phyloP scores from a whole-genome alignment of 2,797 vertebrate genomes.

The Cryptoblepharus egeriae region DNA sequence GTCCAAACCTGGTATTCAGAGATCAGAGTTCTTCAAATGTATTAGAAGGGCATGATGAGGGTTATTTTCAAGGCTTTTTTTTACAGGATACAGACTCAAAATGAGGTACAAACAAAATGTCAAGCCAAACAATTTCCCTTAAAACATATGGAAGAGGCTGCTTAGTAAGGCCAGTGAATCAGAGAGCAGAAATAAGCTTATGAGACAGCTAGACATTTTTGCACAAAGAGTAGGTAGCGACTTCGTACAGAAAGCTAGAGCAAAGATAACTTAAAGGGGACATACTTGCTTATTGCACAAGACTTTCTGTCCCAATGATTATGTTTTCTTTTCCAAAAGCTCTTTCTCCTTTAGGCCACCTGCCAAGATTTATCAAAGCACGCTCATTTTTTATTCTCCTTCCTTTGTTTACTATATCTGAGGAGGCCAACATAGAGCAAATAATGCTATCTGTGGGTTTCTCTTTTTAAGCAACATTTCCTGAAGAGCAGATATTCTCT shows the following conservation, averaged over 20 bases:
- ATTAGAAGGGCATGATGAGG: not conserved
- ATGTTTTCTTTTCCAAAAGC: conserved; percentile 17
- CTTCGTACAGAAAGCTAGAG: not conserved
- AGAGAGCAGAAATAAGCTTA: conserved; percentile 49
- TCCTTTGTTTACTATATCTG: conserved; percentile 14
- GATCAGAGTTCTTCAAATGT: not conserved
- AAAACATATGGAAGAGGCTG: conserved; percentile 38
- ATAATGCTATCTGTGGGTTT: not conserved
- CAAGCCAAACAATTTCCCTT: conserved; percentile 26
- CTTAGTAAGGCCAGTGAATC: conserved; percentile 41
- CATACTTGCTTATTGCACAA: conserved; percentile 14
- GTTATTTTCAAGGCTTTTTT: conserved; percentile 34
- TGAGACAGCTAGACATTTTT: conserved; percentile 44
- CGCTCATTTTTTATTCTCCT: conserved; percentile 22
- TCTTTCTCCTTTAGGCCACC: not conserved
- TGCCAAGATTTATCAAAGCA: conserved; percentile 26
- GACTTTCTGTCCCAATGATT: conserved; percentile 25
- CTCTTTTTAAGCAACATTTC: conserved; percentile 3
- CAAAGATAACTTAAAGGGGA: conserved; percentile 29
- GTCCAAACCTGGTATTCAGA: no score
- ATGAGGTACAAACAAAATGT: conserved; percentile 29
- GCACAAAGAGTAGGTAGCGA: conserved; percentile 30
- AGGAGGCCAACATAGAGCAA: conserved; percentile 9
- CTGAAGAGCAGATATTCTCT: conserved; percentile 10
- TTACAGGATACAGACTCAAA: conserved; percentile 3